These are phyloP conservation scores for Xerus inauris DNA, from an alignment of 2,113 vertebrate genomes.

Conservation along the genomic window DNA sequence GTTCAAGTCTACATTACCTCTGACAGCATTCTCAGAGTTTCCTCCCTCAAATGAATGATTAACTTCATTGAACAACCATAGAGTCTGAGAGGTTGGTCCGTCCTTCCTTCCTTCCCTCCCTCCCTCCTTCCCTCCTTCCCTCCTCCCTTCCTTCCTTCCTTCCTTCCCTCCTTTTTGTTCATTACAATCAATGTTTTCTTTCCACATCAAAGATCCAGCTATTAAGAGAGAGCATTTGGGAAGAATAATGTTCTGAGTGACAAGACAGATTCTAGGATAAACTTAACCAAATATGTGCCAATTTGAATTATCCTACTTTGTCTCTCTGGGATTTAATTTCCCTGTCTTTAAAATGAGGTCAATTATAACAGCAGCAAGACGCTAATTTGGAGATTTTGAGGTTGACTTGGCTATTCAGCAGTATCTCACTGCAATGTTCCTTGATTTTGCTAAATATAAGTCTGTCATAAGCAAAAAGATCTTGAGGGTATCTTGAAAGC, in stretches of 20 bases:
- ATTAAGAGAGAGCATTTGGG: not conserved
- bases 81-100: not conserved
- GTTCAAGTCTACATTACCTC: not conserved
- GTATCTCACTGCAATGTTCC: not conserved
- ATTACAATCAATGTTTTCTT: conserved; percentile 38
- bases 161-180: not conserved
- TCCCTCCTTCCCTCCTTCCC: not conserved
- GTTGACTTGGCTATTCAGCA: not conserved
- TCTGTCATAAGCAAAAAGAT: not conserved
- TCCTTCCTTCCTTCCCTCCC: not conserved
- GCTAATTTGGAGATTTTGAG: not conserved
- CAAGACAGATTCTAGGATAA: not conserved
- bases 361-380: not conserved
- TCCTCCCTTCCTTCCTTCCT: not conserved
- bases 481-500: conserved; percentile 4
- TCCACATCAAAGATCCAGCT: not conserved
- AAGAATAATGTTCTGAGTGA: conserved; percentile 26
- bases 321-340: not conserved
- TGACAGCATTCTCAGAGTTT: conserved; percentile 4
- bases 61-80: not conserved
- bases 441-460: not conserved
- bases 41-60: conserved; percentile 12
- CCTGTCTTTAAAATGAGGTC: not conserved
- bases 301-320: not conserved
- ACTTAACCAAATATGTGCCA: not conserved